Evolutionary conservation across 2,888 invertebrate genomes (phyloP), one percentile per base, ranked within the genome.

Genomic region (Panzeria rudis): DNA sequence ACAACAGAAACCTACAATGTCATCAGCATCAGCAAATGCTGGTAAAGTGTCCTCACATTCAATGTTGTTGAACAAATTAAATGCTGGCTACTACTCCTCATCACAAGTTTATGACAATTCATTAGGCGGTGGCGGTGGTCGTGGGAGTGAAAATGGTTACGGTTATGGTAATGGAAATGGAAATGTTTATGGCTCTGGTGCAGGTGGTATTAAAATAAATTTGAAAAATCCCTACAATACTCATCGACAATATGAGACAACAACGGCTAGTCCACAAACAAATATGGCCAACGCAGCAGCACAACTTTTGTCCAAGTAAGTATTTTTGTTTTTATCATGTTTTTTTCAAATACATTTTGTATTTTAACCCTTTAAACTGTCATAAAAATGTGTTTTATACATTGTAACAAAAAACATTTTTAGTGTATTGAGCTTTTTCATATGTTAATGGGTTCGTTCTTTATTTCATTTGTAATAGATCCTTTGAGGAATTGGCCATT

Each of bases 401-500:
- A 44, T n/a, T 44, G 3, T 6, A 44, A n/a, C 2, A n/a, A 44
- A n/a, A n/a, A 44, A 44, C 44, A 25, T 25, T 29, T 79, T n/a
- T n/a, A n/a, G n/a, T n/a, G n/a, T n/a, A n/a, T n/a, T n/a, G 29
- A 29, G 29, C 29, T 29, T 61, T 52, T 62, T n/a, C n/a, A n/a
- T n/a, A n/a, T n/a, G n/a, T n/a, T n/a, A 11, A 20, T 56, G 23
- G 0, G n/a, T 59, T 72, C 4, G 88, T 84, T 62, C 44, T 59
- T 32, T 66, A 41, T 59, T 20, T 41, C 20, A 72, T 50, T 17
- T 20, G 8, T n/a, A 15, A 38, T 9, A 94, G 95, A 88, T 95
- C 95, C 77, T 97, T 97, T 92, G 97, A 97, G 92, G 96, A 97
- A 90, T 94, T 97, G 35, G 97, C 96, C 29, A 94, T 97, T 86